A percentile compares a stretch with the other conserved stretches of the same genome.
These are phyloP conservation scores for Bombylius discolor DNA, from an alignment of 2,888 invertebrate genomes.

Conservation along the genomic window DNA sequence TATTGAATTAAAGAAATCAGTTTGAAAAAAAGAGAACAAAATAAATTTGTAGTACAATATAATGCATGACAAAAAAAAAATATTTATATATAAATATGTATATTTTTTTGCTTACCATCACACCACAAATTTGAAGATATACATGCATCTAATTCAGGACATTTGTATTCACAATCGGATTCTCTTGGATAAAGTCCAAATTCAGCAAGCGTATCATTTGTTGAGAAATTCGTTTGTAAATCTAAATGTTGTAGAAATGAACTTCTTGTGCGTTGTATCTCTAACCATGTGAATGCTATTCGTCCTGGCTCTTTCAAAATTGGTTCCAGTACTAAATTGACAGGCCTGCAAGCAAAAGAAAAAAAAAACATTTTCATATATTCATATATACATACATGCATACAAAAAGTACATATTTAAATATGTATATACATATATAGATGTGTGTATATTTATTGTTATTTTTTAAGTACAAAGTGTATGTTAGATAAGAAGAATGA, in stretches of 20 bases:
- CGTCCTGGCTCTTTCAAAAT: conserved; percentile 58
- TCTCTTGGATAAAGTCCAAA: conserved; percentile 37
- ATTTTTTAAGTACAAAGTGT: too few species aligned
- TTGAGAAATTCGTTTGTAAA: conserved; percentile 28
- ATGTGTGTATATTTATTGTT: too few species aligned
- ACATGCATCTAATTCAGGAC: conserved; percentile 65
- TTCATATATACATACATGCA: not conserved
- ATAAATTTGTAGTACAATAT: not conserved
- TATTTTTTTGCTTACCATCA: conserved; percentile 43
- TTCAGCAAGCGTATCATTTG: conserved; percentile 34
- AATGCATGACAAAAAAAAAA: not conserved
- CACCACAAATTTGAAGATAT: conserved; percentile 63
- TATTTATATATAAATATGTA: not conserved
- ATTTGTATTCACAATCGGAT: conserved; percentile 47
- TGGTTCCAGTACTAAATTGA: conserved; percentile 53
- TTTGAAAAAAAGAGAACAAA: not conserved
- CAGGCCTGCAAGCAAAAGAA: conserved; percentile 33
- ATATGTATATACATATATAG: too few species aligned
- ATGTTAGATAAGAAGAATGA: too few species aligned
- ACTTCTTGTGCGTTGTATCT: conserved; percentile 51
- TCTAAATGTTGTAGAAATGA: conserved; percentile 47
- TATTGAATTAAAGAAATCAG: too few species aligned
- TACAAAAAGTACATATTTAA: too few species aligned
- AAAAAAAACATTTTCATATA: too few species aligned
- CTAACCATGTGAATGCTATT: conserved; percentile 67